phyloP scores from a whole-genome alignment of 2,888 invertebrate species.

The Drosophila emarginata region DNA sequence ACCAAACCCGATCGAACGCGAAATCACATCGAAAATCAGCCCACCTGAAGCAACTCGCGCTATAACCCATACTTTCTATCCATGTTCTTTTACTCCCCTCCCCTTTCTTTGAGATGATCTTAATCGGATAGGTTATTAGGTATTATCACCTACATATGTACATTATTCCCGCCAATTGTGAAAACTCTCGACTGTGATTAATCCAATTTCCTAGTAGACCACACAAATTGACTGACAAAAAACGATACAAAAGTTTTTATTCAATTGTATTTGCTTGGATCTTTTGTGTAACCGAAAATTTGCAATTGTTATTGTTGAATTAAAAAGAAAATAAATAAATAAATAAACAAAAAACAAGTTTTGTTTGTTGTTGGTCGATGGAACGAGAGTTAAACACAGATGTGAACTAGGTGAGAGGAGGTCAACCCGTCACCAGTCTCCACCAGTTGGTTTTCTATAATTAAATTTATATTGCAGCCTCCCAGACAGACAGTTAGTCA shows the following conservation, averaged over 20 bases:
- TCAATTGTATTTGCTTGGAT: not conserved
- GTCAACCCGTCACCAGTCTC: not conserved
- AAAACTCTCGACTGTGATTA: not conserved
- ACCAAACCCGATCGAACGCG: not conserved
- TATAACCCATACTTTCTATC: no score
- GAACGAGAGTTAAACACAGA: conserved; percentile 7
- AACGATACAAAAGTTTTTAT: not conserved
- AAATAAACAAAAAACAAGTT: not conserved
- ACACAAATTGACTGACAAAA: conserved; percentile 1
- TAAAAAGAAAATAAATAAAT: not conserved
- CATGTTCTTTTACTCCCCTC: no score
- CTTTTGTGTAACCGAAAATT: conserved; percentile 2
- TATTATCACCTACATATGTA: not conserved
- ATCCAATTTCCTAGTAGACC: not conserved
- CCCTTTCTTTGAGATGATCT: no score
- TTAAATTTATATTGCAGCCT: conserved; percentile 5
- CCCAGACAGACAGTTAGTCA: not conserved
- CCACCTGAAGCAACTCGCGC: no score
- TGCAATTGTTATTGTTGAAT: conserved; percentile 3
- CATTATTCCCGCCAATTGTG: not conserved
- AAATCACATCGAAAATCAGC: not conserved
- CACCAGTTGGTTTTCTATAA: conserved; percentile 1
- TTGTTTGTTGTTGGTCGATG: not conserved
- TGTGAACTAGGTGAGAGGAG: conserved; percentile 1
- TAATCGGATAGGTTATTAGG: not conserved